Conservation (phyloP, 2,888 invertebrate genomes). For the Acronicta alni region DNA sequence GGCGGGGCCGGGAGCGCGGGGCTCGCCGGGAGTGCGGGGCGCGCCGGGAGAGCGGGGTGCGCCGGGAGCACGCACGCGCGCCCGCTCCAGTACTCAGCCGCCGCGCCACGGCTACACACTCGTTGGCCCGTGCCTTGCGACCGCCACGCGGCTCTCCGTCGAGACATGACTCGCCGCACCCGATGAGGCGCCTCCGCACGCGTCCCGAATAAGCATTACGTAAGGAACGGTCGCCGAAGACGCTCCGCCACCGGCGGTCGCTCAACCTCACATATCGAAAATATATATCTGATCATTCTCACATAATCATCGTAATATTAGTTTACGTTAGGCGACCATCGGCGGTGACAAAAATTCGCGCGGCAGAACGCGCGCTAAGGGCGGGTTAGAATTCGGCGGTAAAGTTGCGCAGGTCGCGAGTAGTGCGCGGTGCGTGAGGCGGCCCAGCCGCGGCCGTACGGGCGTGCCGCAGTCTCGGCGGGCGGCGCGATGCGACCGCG, state of each 20-base stretch:
- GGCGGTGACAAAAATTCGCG: slow-evolving; percentile 44
- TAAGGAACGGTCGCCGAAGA: slow-evolving; percentile 68
- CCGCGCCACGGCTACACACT: slow-evolving; percentile 76
- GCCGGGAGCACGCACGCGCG: slow-evolving; percentile 70
- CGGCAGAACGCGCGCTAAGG: slow-evolving; percentile 53
- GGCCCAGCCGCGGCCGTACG: slow-evolving; percentile 68
- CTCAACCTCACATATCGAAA: slow-evolving; percentile 67
- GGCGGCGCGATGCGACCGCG: slow-evolving; percentile 65
- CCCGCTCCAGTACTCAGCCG: slow-evolving; percentile 79
- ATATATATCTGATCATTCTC: slow-evolving; percentile 62
- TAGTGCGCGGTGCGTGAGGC: slow-evolving; percentile 65
- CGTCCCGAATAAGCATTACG: slow-evolving; percentile 78
- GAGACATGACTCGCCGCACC: slow-evolving; percentile 81
- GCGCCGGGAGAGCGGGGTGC: slow-evolving; percentile 64
- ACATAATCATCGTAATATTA: slow-evolving; percentile 58
- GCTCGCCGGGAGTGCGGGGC: slow-evolving; percentile 52
- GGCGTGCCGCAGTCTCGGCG: slow-evolving; percentile 64
- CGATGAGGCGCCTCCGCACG: slow-evolving; percentile 80
- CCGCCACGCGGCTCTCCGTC: slow-evolving; percentile 77
- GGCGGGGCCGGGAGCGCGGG: slow-evolving; percentile 52
- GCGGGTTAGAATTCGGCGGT: slow-evolving; percentile 56
- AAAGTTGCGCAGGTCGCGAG: slow-evolving; percentile 62
- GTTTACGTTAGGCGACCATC: slow-evolving; percentile 52
- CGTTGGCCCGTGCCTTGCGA: slow-evolving; percentile 68
- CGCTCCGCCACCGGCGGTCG: slow-evolving; percentile 54